Percentiles rank a stretch among this genome's conserved stretches.
These are phyloP conservation scores for Conopomorpha cramerella DNA, from an alignment of 1,140 invertebrate species.

Conservation along the genomic window DNA sequence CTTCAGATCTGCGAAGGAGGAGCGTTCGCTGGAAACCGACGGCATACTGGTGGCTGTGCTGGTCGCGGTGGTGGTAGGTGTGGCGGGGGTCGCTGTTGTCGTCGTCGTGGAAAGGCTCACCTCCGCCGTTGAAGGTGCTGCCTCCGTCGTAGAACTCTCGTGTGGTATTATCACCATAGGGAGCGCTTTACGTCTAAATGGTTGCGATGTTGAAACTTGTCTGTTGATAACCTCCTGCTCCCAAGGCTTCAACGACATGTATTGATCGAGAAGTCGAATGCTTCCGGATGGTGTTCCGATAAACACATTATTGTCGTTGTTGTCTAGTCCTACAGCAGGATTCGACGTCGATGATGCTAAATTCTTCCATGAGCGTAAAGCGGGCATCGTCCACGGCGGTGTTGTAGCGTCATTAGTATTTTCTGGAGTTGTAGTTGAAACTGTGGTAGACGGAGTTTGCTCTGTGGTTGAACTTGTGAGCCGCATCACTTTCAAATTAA, in stretches of 20 bases:
- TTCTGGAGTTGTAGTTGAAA: slow-evolving; percentile 14
- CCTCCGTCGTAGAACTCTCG: slow-evolving; percentile 19
- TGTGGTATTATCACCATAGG: slow-evolving; percentile 23
- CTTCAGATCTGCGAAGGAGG: slow-evolving; percentile 33
- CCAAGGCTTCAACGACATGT: slow-evolving; percentile 36
- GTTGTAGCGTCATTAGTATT: slow-evolving; percentile 20
- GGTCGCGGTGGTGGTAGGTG: slow-evolving; percentile 20
- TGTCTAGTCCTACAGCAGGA: slow-evolving; percentile 25
- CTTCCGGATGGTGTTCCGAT: slow-evolving; percentile 25
- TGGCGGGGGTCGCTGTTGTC: slow-evolving; percentile 16
- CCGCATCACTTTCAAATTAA: slow-evolving; percentile 16
- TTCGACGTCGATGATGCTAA: slow-evolving; percentile 23
- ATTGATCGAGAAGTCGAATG: slow-evolving; percentile 23
- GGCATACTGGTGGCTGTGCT: no score
- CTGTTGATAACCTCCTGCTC: slow-evolving; percentile 40
- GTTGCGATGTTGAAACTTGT: slow-evolving; percentile 31
- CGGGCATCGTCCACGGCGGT: slow-evolving; percentile 38
- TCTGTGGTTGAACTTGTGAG: slow-evolving; percentile 15
- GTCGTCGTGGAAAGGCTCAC: slow-evolving; percentile 36
- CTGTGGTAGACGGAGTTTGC: slow-evolving; percentile 11
- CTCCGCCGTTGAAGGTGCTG: slow-evolving; percentile 27
- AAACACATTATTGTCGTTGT: slow-evolving; percentile 19
- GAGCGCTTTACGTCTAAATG: slow-evolving; percentile 26
- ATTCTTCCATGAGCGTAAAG: slow-evolving; percentile 36
- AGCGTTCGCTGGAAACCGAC: slow-evolving; percentile 24